phyloP scores from a whole-genome alignment of 2,888 invertebrate genomes.

The Pollenia angustigena region DNA sequence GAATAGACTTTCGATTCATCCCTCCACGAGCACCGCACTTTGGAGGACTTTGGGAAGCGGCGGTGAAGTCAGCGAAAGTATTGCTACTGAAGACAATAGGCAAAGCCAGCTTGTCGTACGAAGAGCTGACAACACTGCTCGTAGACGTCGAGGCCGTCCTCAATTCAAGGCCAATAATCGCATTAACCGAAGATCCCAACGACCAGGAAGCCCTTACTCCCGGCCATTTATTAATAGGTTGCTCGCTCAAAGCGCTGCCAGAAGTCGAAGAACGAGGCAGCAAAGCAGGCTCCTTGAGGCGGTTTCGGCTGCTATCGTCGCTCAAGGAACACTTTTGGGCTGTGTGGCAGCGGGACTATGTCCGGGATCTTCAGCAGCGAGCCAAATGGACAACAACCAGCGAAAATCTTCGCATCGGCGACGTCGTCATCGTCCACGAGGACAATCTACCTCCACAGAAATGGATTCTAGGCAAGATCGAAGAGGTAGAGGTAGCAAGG shows the following conservation, averaged over 20 bases:
- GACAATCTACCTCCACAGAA: not conserved
- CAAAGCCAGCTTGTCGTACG: constrained; percentile 6
- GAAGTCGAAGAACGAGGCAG: not conserved
- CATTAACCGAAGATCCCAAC: constrained; percentile 64
- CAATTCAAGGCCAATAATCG: constrained; percentile 70
- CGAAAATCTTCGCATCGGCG: constrained; percentile 6
- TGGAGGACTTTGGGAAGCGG: too few species aligned
- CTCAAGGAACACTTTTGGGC: constrained; percentile 50
- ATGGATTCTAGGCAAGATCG: constrained; percentile 4
- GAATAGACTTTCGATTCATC: not conserved
- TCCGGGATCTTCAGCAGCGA: constrained; percentile 22
- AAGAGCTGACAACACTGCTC: constrained; percentile 29
- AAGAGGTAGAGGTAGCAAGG: not conserved
- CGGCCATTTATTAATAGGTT: constrained; percentile 59
- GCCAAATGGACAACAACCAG: not conserved
- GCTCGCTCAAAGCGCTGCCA: constrained; percentile 49
- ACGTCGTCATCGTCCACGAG: not conserved
- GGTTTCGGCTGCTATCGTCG: constrained; percentile 14
- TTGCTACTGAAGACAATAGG: constrained; percentile 56
- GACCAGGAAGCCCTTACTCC: constrained; percentile 68
- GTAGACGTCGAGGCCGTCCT: constrained; percentile 70
- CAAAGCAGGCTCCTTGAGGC: constrained; percentile 20
- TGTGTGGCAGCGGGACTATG: constrained; percentile 42
- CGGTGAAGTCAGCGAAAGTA: constrained; percentile 43
- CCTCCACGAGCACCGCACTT: too few species aligned